phyloP scores from a whole-genome alignment of 2,797 vertebrate genomes.

The Eremophila alpestris region DNA sequence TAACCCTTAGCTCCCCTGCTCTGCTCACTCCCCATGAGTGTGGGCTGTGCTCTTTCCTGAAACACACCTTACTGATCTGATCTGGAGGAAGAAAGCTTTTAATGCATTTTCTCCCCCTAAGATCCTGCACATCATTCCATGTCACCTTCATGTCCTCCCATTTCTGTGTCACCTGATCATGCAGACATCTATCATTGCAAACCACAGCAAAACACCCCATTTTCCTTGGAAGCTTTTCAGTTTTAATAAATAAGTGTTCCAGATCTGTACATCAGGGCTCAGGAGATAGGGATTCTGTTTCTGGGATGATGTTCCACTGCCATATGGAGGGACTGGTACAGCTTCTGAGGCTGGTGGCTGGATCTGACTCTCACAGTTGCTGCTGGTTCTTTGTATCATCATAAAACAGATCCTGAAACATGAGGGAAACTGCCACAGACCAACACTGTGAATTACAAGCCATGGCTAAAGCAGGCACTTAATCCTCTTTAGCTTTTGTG shows the following conservation, averaged over 20 bases:
- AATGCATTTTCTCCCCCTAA: neutral
- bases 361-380: neutral
- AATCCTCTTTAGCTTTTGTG: neutral
- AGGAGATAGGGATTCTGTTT: neutral
- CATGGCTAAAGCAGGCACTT: neutral
- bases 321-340: neutral
- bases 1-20: neutral
- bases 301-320: neutral
- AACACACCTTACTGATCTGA: neutral
- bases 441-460: neutral
- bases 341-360: neutral
- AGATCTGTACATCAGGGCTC: neutral
- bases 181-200: neutral
- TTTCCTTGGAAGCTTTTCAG: neutral
- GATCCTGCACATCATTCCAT: neutral
- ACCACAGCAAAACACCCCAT: accelerated
- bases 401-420: neutral
- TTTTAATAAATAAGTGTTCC: slow-evolving; percentile 50
- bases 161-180: neutral
- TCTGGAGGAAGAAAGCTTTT: neutral
- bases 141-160: neutral
- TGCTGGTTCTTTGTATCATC: neutral
- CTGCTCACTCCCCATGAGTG: neutral
- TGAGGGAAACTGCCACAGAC: neutral
- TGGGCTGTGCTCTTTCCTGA: neutral